Conservation (phyloP, 2,797 vertebrate species). For the Heteromormyrus szaboi region DNA sequence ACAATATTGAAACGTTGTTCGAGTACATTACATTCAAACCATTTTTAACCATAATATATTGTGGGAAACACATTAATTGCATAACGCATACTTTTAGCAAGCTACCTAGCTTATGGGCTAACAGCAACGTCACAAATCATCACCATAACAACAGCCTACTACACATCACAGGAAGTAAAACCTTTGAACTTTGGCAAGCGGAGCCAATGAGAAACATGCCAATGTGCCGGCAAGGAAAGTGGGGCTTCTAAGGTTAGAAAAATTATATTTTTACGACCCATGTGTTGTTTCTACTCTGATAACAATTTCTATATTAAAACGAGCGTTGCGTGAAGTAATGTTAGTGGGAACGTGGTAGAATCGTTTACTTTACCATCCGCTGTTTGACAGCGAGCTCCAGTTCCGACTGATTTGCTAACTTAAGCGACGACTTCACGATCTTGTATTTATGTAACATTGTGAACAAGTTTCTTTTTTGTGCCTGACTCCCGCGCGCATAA, state of each 20-base stretch:
- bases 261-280: background rate
- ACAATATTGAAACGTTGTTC: background rate
- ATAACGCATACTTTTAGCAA: background rate
- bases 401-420: background rate
- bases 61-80: background rate
- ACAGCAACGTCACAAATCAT: background rate
- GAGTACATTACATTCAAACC: background rate
- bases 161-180: slow-evolving; percentile 22
- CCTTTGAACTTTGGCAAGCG: background rate
- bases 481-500: background rate
- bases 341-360: background rate
- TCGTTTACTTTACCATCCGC: background rate
- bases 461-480: background rate
- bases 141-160: slow-evolving; percentile 33
- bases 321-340: background rate
- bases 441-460: background rate
- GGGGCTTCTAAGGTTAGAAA: background rate
- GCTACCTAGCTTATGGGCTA: background rate
- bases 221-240: slow-evolving; percentile 10
- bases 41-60: background rate
- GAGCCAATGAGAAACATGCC: slow-evolving; percentile 8
- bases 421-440: background rate
- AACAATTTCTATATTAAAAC: background rate
- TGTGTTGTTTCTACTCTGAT: background rate
- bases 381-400: background rate